Conservation (phyloP, 1,140 invertebrate genomes). For the Galendromus occidentalis region DNA sequence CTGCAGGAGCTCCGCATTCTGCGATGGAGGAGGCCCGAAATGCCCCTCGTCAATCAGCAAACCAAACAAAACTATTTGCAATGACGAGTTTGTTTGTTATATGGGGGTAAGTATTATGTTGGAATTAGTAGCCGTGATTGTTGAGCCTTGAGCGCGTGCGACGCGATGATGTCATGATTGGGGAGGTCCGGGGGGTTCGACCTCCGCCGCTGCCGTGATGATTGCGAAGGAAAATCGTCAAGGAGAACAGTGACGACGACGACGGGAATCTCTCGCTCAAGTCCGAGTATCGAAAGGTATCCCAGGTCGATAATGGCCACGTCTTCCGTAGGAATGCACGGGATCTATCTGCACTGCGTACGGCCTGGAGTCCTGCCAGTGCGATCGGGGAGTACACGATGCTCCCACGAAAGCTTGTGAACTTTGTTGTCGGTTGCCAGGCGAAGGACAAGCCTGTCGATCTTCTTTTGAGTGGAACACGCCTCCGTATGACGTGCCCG, state of each 20-base stretch:
- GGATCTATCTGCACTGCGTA: conserved; percentile 80
- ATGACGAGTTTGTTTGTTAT: conserved; percentile 78
- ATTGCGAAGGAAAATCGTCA: no score
- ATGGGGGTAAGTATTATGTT: conserved; percentile 70
- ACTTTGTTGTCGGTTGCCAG: conserved; percentile 65
- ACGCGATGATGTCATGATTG: no score
- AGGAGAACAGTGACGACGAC: no score
- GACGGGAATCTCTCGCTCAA: no score
- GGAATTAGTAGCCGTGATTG: no score
- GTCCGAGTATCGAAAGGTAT: no score
- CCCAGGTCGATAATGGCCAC: no score
- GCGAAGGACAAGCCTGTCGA: conserved; percentile 52
- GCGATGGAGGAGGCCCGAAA: conserved; percentile 55
- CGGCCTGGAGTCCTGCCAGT: conserved; percentile 86
- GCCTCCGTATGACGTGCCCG: conserved; percentile 65
- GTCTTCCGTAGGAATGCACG: conserved; percentile 50
- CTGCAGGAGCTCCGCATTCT: conserved; percentile 69
- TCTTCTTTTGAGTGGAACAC: conserved; percentile 79
- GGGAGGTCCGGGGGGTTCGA: no score
- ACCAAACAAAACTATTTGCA: conserved; percentile 79
- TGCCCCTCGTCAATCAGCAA: conserved; percentile 80
- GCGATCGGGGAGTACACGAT: conserved; percentile 46
- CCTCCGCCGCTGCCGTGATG: no score
- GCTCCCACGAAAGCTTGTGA: conserved; percentile 65
- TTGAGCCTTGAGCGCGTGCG: no score